These are phyloP conservation scores for Uloborus plumipes DNA, from an alignment of 2,888 invertebrate species.

Conservation along the genomic window DNA sequence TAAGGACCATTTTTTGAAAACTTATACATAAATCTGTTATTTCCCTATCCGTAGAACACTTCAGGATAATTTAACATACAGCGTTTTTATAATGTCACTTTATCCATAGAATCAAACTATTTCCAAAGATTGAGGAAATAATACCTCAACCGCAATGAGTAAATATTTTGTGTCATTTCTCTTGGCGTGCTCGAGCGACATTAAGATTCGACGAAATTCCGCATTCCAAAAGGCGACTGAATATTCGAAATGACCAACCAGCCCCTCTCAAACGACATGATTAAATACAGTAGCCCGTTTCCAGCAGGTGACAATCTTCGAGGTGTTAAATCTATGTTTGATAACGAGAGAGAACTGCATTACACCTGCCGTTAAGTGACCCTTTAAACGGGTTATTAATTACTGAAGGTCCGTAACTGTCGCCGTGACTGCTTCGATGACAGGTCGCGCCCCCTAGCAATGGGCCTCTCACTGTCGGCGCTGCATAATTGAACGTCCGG, in stretches of 20 bases:
- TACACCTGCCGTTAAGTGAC: constrained; percentile 57
- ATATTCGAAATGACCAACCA: background rate
- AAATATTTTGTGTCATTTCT: background rate
- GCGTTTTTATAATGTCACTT: too few relatives aligned
- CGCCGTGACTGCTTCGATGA: constrained; percentile 55
- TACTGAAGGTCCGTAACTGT: constrained; percentile 44
- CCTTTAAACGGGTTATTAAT: constrained; percentile 62
- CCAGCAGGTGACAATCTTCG: constrained; percentile 59
- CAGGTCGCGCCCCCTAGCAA: constrained; percentile 43
- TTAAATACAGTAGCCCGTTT: constrained; percentile 42
- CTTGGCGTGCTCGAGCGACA: constrained; percentile 32
- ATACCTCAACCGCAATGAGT: too few relatives aligned
- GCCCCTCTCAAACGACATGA: constrained; percentile 34
- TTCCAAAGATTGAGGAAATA: too few relatives aligned
- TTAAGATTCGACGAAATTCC: constrained; percentile 48
- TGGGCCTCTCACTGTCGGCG: constrained; percentile 31
- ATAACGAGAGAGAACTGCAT: constrained; percentile 14
- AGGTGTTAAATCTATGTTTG: constrained; percentile 40
- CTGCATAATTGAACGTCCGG: constrained; percentile 25
- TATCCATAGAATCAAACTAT: too few relatives aligned
- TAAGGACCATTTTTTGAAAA: too few relatives aligned
- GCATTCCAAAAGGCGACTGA: constrained; percentile 23
- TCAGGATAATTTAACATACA: too few relatives aligned
- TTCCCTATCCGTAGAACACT: too few relatives aligned
- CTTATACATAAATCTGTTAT: too few relatives aligned